Evolutionary conservation across 2,113 vertebrate species (phyloP).

Genomic region (Nesoenas mayeri): DNA sequence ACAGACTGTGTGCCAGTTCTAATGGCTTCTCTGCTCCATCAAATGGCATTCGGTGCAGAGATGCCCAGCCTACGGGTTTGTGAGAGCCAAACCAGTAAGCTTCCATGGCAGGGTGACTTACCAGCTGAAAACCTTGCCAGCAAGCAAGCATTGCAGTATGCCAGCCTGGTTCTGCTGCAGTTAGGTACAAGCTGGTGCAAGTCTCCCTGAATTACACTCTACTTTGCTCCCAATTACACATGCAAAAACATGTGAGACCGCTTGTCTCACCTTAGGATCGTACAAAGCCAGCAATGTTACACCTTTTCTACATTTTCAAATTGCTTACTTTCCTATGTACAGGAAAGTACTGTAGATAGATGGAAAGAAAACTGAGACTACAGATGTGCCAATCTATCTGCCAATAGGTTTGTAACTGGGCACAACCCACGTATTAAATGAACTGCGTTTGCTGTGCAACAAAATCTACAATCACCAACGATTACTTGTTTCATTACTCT

Average conservation of each 20-base stretch:
- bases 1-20: background rate
- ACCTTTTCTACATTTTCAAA: background rate
- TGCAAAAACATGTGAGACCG: fast-evolving
- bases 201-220: background rate
- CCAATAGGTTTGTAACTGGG: background rate
- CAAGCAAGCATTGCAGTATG: background rate
- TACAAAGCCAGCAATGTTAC: background rate
- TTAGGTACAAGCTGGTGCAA: background rate
- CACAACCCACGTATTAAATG: too few relatives aligned
- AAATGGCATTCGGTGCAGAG: fast-evolving
- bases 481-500: background rate
- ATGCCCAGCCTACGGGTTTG: background rate
- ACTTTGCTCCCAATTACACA: background rate
- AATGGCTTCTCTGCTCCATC: background rate
- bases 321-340: background rate
- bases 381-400: background rate
- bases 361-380: background rate
- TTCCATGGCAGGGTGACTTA: background rate
- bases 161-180: background rate
- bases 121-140: background rate
- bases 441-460: background rate
- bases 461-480: background rate
- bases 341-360: background rate
- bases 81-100: background rate
- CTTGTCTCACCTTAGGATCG: background rate